Evolutionary conservation across 2,113 vertebrate genomes (phyloP).

Genomic region (Otolemur garnettii): DNA sequence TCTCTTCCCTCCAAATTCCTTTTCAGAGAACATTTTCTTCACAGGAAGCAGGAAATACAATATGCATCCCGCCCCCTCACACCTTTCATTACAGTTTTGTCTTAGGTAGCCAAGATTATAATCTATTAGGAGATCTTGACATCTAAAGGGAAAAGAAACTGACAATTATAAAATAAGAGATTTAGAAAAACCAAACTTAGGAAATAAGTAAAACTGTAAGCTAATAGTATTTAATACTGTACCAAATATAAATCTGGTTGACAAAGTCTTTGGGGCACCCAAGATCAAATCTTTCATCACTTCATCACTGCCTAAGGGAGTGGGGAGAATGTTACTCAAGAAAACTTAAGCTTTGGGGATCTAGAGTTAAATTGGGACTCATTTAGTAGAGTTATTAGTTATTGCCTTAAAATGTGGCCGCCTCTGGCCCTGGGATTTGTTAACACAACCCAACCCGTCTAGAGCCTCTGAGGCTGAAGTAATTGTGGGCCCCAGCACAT

Average conservation of each 20-base stretch:
- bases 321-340: background rate
- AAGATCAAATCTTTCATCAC: background rate
- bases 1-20: too few relatives aligned
- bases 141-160: background rate
- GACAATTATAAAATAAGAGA: background rate
- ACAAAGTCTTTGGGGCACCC: background rate
- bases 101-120: background rate
- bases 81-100: background rate
- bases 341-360: background rate
- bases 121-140: background rate
- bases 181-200: background rate
- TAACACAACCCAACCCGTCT: background rate
- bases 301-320: background rate
- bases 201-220: background rate
- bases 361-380: background rate
- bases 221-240: background rate
- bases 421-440: background rate
- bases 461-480: background rate
- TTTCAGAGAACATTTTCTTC: too few relatives aligned
- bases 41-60: too few relatives aligned
- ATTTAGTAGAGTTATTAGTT: background rate
- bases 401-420: background rate
- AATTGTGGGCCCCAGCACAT: too few relatives aligned
- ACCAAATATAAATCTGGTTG: background rate
- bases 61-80: rapidly evolving